Base-by-base conservation (phyloP, 2,113 vertebrate species). In the Delphinus delphis region DNA sequence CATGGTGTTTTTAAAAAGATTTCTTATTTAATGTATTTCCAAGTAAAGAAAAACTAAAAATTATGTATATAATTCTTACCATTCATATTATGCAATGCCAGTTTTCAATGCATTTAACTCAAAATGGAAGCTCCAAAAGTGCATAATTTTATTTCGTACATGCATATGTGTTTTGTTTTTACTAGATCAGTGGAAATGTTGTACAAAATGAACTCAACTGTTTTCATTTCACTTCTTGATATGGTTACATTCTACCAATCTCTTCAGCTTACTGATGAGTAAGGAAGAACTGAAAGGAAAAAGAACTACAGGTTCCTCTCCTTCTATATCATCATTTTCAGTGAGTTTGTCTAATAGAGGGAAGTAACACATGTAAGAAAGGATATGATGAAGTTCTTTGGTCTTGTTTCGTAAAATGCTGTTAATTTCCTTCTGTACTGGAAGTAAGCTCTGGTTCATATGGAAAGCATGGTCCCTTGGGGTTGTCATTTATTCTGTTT, bases 1-100 rank as follows among this genome's bases (percentile, higher is more conserved):
- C 20, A n/a, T 80, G 53, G 6, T 41, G 7, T 62, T 62, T 93
- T 60, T 41, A 21, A 28, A 38, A 82, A 76, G 41, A 26, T 76
- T 89, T 82, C 38, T 74, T 63, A 77, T 58, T 26, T 84, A 85
- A 85, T 86, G 44, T 85, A 36, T 73, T 81, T 65, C 41, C 89
- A 93, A 68, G 60, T 86, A 76, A 90, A 74, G 44, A 73, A 94
- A 87, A 77, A 55, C 65, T 84, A n/a, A 87, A 74, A 63, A 82
- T 80, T 82, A 38, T 58, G 18, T 93, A 20, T 31, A 73, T 14
- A 26, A 73, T 60, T 96, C 33, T 88, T 62, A 76, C 31, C 11
- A 41, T 74, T 92, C 44, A 80, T 90, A 58, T 63, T 89, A 31
- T 82, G 28, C 13, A 41, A 11, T 93, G 62, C 60, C 47, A 86